Evolutionary conservation across 2,113 vertebrate species (phyloP).

Genomic region (Haemorhous mexicanus): DNA sequence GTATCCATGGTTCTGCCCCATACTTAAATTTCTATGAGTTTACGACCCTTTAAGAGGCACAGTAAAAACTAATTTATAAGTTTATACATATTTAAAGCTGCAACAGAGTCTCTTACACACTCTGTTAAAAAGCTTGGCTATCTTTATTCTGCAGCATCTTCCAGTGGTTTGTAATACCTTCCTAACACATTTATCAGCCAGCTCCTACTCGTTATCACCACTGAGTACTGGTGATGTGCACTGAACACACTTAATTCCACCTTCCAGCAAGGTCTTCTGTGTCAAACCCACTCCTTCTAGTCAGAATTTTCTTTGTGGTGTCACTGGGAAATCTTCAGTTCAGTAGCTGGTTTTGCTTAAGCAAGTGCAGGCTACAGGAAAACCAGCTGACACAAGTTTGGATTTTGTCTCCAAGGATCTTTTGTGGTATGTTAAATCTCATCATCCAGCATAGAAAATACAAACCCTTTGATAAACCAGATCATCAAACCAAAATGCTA

Average conservation of each 20-base stretch:
- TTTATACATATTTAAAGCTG: neutral
- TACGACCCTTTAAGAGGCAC: neutral
- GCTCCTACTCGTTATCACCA: neutral
- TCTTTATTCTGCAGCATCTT: neutral
- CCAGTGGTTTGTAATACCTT: neutral
- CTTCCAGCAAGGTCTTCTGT: neutral
- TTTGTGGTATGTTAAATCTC: neutral
- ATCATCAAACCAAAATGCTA: neutral
- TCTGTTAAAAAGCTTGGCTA: neutral
- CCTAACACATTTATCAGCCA: neutral
- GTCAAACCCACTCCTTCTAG: neutral
- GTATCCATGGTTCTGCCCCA: neutral
- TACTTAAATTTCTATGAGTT: neutral
- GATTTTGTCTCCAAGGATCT: neutral
- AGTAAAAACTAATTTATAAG: neutral
- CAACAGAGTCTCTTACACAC: neutral
- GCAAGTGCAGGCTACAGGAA: neutral
- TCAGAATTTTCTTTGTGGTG: neutral
- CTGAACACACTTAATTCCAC: neutral
- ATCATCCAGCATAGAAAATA: neutral
- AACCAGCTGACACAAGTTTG: neutral
- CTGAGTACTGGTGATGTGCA: neutral
- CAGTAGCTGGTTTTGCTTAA: neutral
- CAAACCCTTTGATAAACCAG: neutral
- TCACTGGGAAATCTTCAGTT: neutral